Evolutionary conservation across 2,797 vertebrate species (phyloP), one percentile per base, ranked within the genome.

Genomic region (Cossypha dichroa): DNA sequence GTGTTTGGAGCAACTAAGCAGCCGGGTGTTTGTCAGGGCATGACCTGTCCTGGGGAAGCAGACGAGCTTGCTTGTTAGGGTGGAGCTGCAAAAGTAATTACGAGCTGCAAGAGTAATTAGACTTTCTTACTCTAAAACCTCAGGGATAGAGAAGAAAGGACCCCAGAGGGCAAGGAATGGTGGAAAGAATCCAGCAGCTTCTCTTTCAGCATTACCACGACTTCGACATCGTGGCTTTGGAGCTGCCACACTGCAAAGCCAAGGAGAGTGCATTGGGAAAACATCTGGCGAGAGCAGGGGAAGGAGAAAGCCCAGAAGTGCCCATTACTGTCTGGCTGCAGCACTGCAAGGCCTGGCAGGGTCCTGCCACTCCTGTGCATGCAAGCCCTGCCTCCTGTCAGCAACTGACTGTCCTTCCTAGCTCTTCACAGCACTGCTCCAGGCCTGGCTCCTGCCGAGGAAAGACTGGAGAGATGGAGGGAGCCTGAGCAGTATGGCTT

Each of bases 41-140:
- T n/a, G 76, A 85, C 85, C 82, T 58, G 73, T 83, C 73, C 79
- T 40, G 33, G 52, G 85, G 43, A 78, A 45, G 69, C 59, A 90
- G 85, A 54, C 10, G 48, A 75, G 51, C 34, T 84, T 72, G 46
- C 62, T 80, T 91, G 28, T 36, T 77, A 81, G 72, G 91, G 90
- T 86, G 76, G 88, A 91, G 85, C 68, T 84, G 73, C 33, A 67
- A 64, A 52, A 60, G 48, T 88, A 81, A 85, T 75, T 58, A 82
- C 8, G 25, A 77, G 56, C 48, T 83, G 60, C 55, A 63, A 58
- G 31, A 82, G 48, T 88, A 78, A 84, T 76, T 67, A 91, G 78
- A 54, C 3, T 63, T 84, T 78, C 33, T 93, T 66, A 68, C 2
- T 31, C n/a, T 81, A 59, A 93, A 75, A 75, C 26, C 38, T 91